Evolutionary conservation across 1,140 invertebrate species (phyloP), one percentile per base, ranked within the genome.

Genomic region (Philotrypesis tridentata): DNA sequence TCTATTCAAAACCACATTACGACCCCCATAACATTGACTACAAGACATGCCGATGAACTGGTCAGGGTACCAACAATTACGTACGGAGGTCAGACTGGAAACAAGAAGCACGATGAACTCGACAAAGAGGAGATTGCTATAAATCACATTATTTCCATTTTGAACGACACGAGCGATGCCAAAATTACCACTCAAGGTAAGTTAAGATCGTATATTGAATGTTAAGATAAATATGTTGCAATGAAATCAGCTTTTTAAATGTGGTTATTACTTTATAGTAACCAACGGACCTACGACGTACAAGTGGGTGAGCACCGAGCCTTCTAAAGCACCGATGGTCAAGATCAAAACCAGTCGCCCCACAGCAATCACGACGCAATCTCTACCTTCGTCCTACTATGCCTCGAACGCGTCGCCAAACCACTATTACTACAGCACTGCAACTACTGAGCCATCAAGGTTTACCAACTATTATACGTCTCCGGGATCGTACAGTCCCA

Each of bases 81-180:
- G 9, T 92, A 93, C 31, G 87, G 90, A n/a, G 87, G 87, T 0
- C 88, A 90, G 29, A 88, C 90, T 29, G 90, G 89, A 14, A 88
- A 90, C 21, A 90, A 90, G 43, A 89, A 90, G 37, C 84, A 92
- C 55, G 89, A 91, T 33, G 80, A 86, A 12, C 63, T 88, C 3
- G 88, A 92, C 25, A 88, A 88, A 17, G 90, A 92, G 37, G 90
- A 92, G 88, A 89, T 90, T 70, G 86, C 92, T 79, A 89, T 93
- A 84, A 84, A 93, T 91, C 87, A 93, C 27, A 95, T 95, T 12
- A 94, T 95, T 77, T 93, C 94, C 40, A 94, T 95, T 87, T 86
- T 95, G 21, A 95, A 95, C 84, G 93, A 94, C 25, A 93, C 92
- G n/a, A 92, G 90, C 0, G 87, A 86, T 0, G 85, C 87, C 0